These are phyloP conservation scores for Parochlus steinenii DNA, from an alignment of 2,888 invertebrate species.

Conservation along the genomic window DNA sequence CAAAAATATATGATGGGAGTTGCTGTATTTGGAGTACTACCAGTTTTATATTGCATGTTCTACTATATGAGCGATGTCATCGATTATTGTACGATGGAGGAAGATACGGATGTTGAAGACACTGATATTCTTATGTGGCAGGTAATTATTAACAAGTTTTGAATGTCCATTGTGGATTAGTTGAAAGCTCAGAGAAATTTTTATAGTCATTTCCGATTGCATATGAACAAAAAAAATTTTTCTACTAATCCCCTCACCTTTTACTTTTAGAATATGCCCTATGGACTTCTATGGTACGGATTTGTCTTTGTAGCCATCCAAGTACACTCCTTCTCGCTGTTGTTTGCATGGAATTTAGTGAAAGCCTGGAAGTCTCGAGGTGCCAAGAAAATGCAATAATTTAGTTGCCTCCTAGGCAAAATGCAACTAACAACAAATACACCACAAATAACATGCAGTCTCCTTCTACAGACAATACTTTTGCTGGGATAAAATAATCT, in stretches of 20 bases:
- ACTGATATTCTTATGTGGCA: constrained; percentile 65
- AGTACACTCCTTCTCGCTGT: constrained; percentile 72
- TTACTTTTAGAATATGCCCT: constrained; percentile 62
- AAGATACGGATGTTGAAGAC: constrained; percentile 39
- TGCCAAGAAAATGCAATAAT: constrained; percentile 37
- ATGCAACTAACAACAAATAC: too few species aligned
- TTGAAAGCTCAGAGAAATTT: not conserved
- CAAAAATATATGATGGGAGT: constrained; percentile 70
- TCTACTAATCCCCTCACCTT: not conserved
- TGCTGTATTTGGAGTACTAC: constrained; percentile 58
- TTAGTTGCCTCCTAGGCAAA: too few species aligned
- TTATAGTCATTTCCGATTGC: not conserved
- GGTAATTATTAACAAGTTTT: too few species aligned
- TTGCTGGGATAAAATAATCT: too few species aligned
- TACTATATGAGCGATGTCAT: constrained; percentile 76
- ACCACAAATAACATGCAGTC: too few species aligned
- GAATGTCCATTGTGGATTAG: not conserved
- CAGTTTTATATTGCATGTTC: constrained; percentile 61
- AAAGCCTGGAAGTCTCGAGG: constrained; percentile 70
- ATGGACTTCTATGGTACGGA: constrained; percentile 82
- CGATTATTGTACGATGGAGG: constrained; percentile 49
- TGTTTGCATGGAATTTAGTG: constrained; percentile 68
- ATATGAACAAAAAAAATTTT: too few species aligned
- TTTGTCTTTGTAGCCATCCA: constrained; percentile 77
- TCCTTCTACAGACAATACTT: too few species aligned